Conservation (phyloP, 92 coral and sea anemone species). For the Paragorgia papillata region DNA sequence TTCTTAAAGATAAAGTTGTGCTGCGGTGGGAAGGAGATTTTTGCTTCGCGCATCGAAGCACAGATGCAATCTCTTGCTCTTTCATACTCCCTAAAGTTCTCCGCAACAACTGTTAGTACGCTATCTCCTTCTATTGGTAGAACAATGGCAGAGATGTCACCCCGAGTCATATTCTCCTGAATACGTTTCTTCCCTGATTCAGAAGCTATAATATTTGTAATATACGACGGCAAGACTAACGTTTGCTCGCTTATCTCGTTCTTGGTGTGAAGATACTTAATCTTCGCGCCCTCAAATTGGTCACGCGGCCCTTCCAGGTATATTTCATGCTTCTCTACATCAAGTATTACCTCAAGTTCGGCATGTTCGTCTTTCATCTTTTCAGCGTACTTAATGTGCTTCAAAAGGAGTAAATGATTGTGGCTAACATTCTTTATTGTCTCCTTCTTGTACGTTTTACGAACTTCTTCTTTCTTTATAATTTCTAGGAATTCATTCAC, state of each 20-base stretch:
- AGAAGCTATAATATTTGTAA: slow-evolving; percentile 44
- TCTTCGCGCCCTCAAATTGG: slow-evolving; percentile 60
- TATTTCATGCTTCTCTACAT: slow-evolving; percentile 55
- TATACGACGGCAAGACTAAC: slow-evolving; percentile 39
- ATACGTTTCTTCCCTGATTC: background rate
- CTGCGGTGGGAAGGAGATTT: background rate
- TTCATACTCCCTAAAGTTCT: background rate
- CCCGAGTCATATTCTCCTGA: slow-evolving; percentile 62
- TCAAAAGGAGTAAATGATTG: slow-evolving; percentile 61
- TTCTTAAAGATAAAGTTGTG: background rate
- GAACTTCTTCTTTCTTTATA: slow-evolving; percentile 54
- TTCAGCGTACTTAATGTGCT: slow-evolving; percentile 61
- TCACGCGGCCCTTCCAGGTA: slow-evolving; percentile 70
- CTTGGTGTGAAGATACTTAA: slow-evolving; percentile 50
- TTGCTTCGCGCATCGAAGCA: background rate
- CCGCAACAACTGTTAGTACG: background rate
- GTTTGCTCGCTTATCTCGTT: slow-evolving; percentile 48
- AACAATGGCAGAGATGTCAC: slow-evolving; percentile 38
- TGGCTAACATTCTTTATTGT: slow-evolving; percentile 46
- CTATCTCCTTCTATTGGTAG: background rate
- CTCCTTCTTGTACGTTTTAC: slow-evolving; percentile 52
- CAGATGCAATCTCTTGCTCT: background rate
- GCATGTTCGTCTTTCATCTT: slow-evolving; percentile 47
- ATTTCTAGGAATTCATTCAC: slow-evolving; percentile 45
- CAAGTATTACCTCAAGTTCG: slow-evolving; percentile 61